Conservation (phyloP, 2,888 invertebrate species). For the Tyria jacobaeae region DNA sequence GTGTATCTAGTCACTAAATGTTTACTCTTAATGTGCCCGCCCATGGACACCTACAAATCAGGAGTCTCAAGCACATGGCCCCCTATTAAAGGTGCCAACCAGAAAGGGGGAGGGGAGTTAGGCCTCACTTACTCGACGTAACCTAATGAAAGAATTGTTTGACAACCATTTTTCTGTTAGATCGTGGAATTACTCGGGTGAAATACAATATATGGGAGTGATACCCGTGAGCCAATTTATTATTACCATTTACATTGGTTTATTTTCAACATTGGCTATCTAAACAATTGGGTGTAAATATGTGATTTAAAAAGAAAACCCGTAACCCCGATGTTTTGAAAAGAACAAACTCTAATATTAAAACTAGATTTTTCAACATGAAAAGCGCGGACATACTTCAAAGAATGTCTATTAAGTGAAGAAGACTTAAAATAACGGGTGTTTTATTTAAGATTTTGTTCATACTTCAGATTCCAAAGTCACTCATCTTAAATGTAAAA, state of each 20-base stretch:
- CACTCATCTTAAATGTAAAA: slow-evolving; percentile 38
- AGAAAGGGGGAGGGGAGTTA: no score
- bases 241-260: no score
- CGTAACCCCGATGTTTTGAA: no score
- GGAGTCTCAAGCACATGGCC: no score
- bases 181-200: no score
- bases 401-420: slow-evolving; percentile 4
- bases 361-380: not conserved
- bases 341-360: not conserved
- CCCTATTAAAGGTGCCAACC: no score
- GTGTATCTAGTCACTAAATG: not conserved
- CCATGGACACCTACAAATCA: no score
- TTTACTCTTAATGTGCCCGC: not conserved
- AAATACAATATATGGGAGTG: no score
- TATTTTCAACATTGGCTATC: not conserved
- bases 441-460: slow-evolving; percentile 27
- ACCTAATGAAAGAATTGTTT: no score
- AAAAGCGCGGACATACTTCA: not conserved
- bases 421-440: slow-evolving; percentile 5
- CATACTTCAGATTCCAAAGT: slow-evolving; percentile 26
- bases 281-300: not conserved
- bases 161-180: no score
- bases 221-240: no score
- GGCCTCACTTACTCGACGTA: no score
- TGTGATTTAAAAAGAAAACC: not conserved